A percentile compares a stretch with the other conserved stretches of the same genome.
Evolutionary conservation across 1,140 invertebrate genomes (phyloP).

Genomic region (Drosophila willistoni): DNA sequence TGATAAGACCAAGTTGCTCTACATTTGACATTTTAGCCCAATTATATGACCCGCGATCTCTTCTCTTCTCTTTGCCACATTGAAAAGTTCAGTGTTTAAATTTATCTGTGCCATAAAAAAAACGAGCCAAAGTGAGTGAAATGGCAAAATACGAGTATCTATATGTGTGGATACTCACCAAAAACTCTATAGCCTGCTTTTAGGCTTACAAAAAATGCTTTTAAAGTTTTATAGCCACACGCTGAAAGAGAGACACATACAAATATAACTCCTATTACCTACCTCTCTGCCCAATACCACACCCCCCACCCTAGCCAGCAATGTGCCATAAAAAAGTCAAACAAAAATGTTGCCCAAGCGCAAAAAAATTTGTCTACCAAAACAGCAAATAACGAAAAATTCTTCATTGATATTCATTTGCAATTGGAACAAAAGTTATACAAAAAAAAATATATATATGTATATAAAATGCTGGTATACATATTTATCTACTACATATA

Average conservation of each 20-base stretch:
- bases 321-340: slow-evolving; percentile 8
- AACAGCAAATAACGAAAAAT: slow-evolving; percentile 35
- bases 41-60: slow-evolving; percentile 38
- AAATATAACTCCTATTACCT: too few relatives aligned
- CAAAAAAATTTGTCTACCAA: slow-evolving; percentile 16
- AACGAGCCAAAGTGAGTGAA: slow-evolving; percentile 8
- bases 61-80: not conserved
- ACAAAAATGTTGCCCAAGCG: not conserved
- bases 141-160: not conserved
- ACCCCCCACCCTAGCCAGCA: not conserved
- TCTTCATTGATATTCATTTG: slow-evolving; percentile 52
- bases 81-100: slow-evolving; percentile 36
- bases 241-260: too few relatives aligned
- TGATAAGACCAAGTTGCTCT: slow-evolving; percentile 42
- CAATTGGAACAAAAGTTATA: slow-evolving; percentile 35
- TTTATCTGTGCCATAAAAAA: slow-evolving; percentile 58
- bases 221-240: slow-evolving; percentile 26
- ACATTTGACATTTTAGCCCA: slow-evolving; percentile 35
- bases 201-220: slow-evolving; percentile 43
- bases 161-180: not conserved
- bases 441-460: slow-evolving; percentile 28
- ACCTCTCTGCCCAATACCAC: not conserved
- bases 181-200: slow-evolving; percentile 44
- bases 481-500: slow-evolving; percentile 18
- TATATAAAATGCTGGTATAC: not conserved